phyloP scores from a whole-genome alignment of 2,113 vertebrate species.

The Mohoua ochrocephala region DNA sequence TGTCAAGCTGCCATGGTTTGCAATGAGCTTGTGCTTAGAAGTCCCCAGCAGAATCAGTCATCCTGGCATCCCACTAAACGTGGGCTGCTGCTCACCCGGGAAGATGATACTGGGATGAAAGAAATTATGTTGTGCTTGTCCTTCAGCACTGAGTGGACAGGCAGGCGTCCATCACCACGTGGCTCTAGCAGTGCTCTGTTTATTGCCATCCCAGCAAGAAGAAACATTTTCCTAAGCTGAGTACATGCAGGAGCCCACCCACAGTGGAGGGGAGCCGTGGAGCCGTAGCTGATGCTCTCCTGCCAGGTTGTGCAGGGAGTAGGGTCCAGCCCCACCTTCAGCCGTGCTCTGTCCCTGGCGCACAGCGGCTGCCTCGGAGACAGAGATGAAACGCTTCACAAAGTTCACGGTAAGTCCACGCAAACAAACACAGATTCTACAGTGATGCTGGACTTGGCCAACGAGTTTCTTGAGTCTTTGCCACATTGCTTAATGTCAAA shows the following conservation, averaged over 20 bases:
- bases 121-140: accelerated
- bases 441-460: neutral
- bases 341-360: neutral
- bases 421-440: neutral
- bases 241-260: neutral
- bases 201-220: neutral
- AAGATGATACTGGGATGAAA: accelerated
- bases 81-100: neutral
- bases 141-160: neutral
- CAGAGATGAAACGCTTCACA: neutral
- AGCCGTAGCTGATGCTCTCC: accelerated
- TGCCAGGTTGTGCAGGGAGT: neutral
- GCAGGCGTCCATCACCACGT: accelerated
- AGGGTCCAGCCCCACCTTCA: neutral
- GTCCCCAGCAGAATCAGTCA: neutral
- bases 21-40: neutral
- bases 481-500: neutral
- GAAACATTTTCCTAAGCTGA: neutral
- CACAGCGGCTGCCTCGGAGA: accelerated
- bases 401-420: neutral
- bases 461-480: neutral
- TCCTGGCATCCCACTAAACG: neutral
- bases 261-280: accelerated
- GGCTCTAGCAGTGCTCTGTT: neutral
- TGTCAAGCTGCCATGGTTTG: neutral